A percentile compares a stretch with the other conserved stretches of the same genome.
These are phyloP conservation scores for Tinea trinotella DNA, from an alignment of 2,888 invertebrate species.

Conservation along the genomic window DNA sequence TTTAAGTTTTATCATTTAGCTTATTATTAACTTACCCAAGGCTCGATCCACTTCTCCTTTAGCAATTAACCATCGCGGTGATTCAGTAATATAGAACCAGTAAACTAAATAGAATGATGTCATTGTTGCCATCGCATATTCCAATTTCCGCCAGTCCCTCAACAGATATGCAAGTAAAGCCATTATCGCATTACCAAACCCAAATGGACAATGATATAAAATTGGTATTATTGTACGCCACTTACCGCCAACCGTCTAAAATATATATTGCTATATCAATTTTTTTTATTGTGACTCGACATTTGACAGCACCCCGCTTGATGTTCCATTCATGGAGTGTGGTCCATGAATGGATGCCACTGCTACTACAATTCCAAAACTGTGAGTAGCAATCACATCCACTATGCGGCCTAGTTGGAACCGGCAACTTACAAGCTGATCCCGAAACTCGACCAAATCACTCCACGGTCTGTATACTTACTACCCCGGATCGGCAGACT, in stretches of 20 bases:
- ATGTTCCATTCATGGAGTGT: too few relatives aligned
- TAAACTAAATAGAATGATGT: constrained; percentile 62
- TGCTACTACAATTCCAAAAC: too few relatives aligned
- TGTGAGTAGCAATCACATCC: too few relatives aligned
- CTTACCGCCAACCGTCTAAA: constrained; percentile 71
- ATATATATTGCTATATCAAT: not conserved
- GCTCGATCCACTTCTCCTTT: constrained; percentile 66
- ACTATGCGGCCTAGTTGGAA: too few relatives aligned
- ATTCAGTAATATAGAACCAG: constrained; percentile 71
- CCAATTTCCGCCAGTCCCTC: constrained; percentile 75
- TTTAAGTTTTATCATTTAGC: not conserved
- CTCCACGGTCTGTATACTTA: too few relatives aligned
- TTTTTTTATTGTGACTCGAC: too few relatives aligned
- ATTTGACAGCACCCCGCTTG: too few relatives aligned
- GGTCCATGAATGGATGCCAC: too few relatives aligned
- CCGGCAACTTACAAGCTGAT: too few relatives aligned
- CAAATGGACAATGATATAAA: constrained; percentile 76
- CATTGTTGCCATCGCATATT: constrained; percentile 65
- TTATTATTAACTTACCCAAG: constrained; percentile 34
- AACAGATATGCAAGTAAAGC: constrained; percentile 69
- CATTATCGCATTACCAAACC: constrained; percentile 72
- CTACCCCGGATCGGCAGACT: too few relatives aligned
- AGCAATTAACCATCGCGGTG: constrained; percentile 75
- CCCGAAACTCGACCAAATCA: too few relatives aligned
- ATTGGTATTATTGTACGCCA: constrained; percentile 75